Percentiles rank a stretch among this genome's conserved stretches.
phyloP scores from a whole-genome alignment of 2,113 vertebrate genomes.

The Mormyrus lacerda region DNA sequence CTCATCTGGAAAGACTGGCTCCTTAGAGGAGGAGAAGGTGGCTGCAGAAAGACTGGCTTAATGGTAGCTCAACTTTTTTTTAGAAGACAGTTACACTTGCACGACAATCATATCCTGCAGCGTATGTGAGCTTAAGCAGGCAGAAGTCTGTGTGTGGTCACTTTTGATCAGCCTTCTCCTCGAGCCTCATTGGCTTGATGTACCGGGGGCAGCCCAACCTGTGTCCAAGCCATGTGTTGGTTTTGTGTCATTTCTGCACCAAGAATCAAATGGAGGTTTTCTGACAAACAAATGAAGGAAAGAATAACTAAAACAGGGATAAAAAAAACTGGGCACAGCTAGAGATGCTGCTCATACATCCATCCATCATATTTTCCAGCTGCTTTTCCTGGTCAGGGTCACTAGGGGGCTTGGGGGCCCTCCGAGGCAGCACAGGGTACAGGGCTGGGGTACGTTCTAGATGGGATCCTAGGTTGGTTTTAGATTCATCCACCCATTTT shows the following conservation, averaged over 20 bases:
- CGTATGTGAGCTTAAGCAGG: neutral
- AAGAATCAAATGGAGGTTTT: neutral
- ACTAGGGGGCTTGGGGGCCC: neutral
- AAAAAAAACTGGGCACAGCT: neutral
- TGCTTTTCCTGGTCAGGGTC: neutral
- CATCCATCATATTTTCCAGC: neutral
- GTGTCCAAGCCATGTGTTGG: neutral
- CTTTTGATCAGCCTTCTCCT: neutral
- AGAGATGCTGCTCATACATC: neutral
- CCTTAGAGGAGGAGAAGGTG: neutral
- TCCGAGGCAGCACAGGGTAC: neutral
- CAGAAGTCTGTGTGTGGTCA: neutral
- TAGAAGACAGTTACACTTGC: neutral
- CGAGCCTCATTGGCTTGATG: neutral
- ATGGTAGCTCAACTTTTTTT: neutral
- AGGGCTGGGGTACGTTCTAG: neutral
- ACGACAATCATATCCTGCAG: neutral
- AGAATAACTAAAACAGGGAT: neutral
- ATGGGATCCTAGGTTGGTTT: neutral
- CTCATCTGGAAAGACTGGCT: neutral
- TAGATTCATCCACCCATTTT: neutral
- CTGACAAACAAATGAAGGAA: neutral
- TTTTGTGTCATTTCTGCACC: neutral
- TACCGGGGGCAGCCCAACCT: neutral
- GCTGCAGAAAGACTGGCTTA: neutral